These are phyloP conservation scores for Icerya purchasi DNA, from an alignment of 2,888 invertebrate genomes.

Conservation along the genomic window DNA sequence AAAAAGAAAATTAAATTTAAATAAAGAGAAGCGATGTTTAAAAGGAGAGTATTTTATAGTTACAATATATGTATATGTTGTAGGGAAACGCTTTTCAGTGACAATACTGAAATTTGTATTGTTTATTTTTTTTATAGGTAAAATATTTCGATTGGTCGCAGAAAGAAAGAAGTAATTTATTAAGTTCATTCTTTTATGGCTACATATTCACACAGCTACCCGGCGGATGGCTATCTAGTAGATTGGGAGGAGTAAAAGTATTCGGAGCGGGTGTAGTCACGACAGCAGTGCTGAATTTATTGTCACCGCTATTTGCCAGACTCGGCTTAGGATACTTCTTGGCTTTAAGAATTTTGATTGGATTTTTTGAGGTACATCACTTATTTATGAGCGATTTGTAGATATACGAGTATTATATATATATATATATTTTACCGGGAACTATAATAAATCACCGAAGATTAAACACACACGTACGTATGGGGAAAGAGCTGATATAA, in stretches of 20 bases:
- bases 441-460: too few relatives aligned
- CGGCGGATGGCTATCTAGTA: conserved; percentile 63
- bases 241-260: conserved; percentile 57
- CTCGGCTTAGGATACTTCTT: conserved; percentile 33
- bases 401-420: background rate
- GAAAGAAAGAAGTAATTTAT: conserved; percentile 49
- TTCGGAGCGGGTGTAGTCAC: conserved; percentile 56
- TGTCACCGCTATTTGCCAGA: conserved; percentile 52
- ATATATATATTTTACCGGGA: background rate
- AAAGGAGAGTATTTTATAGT: too few relatives aligned
- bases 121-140: conserved; percentile 26
- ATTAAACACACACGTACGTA: too few relatives aligned
- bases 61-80: too few relatives aligned
- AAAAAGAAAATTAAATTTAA: too few relatives aligned
- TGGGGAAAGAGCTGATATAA: too few relatives aligned
- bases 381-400: background rate
- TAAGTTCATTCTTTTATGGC: conserved; percentile 77
- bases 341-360: conserved; percentile 50
- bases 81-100: too few relatives aligned
- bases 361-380: conserved; percentile 47
- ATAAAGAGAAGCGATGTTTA: too few relatives aligned
- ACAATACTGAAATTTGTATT: too few relatives aligned
- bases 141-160: conserved; percentile 64
- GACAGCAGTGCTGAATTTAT: conserved; percentile 54
- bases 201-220: conserved; percentile 64